Percentiles rank a stretch among this genome's conserved stretches.
phyloP scores from a whole-genome alignment of 2,797 vertebrate genomes.

The Notamacropus eugenii region DNA sequence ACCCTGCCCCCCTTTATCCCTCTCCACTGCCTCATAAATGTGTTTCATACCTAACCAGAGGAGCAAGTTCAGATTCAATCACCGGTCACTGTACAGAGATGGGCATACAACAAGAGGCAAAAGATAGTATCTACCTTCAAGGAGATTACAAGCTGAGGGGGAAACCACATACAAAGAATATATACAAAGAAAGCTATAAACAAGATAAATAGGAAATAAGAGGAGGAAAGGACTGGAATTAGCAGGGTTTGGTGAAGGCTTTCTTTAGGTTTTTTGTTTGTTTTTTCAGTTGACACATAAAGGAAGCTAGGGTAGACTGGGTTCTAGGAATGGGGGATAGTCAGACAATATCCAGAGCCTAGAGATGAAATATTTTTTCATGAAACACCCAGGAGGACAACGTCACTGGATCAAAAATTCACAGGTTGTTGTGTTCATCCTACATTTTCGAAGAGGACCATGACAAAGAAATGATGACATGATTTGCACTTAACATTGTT shows the following conservation, averaged over 20 bases:
- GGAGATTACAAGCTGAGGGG: not conserved
- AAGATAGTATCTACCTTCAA: not conserved
- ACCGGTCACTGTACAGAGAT: not conserved
- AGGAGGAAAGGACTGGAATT: not conserved
- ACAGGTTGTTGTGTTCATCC: too few relatives aligned
- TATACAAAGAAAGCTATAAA: not conserved
- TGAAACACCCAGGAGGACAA: not conserved
- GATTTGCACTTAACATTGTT: too few relatives aligned
- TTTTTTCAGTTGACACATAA: not conserved
- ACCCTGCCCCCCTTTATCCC: not conserved
- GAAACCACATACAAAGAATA: not conserved
- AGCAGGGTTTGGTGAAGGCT: not conserved
- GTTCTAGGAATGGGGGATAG: not conserved
- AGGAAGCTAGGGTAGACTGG: not conserved
- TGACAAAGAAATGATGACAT: too few relatives aligned
- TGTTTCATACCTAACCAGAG: not conserved
- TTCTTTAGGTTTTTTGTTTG: not conserved
- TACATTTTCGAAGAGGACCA: too few relatives aligned
- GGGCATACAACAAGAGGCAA: not conserved
- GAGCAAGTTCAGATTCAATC: not conserved
- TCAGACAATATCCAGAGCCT: not conserved
- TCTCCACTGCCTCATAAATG: slow-evolving; percentile 5
- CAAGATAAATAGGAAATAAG: not conserved
- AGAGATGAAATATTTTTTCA: not conserved
- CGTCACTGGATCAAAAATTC: not conserved